Conservation (phyloP, 2,797 vertebrate species). For the Hydrophis major region DNA sequence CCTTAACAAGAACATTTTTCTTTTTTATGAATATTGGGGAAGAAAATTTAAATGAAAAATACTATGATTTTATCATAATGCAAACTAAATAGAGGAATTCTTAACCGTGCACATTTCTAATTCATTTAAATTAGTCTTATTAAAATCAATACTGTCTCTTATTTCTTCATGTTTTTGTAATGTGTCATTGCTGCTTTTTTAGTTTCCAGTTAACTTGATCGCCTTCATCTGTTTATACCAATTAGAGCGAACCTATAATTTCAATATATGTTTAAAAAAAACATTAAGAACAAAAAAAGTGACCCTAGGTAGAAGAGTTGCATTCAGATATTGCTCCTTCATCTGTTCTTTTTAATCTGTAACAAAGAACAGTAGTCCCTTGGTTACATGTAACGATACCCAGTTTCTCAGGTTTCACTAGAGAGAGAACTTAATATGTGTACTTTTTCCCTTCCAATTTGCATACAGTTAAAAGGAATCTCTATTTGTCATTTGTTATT, state of each 20-base stretch:
- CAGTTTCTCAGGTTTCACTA: conserved; percentile 64
- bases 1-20: neutral
- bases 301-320: conserved; percentile 55
- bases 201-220: conserved; percentile 73
- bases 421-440: conserved; percentile 44
- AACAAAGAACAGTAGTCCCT: conserved; percentile 56
- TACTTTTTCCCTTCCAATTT: conserved; percentile 41
- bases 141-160: conserved; percentile 58
- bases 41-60: neutral
- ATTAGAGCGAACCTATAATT: conserved; percentile 53
- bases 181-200: conserved; percentile 64
- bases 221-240: conserved; percentile 38
- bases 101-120: conserved; percentile 24
- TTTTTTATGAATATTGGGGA: neutral
- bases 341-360: conserved; percentile 50
- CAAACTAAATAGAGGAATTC: conserved; percentile 10
- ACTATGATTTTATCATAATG: conserved; percentile 15
- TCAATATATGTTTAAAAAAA: conserved; percentile 54
- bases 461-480: neutral
- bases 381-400: conserved; percentile 68
- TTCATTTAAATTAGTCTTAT: conserved; percentile 34
- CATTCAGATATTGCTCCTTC: conserved; percentile 41
- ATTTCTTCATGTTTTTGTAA: conserved; percentile 71
- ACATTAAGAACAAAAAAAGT: conserved; percentile 48
- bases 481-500: conserved; percentile 6